Evolutionary conservation across 2,888 invertebrate species (phyloP).

Genomic region (Autographa pulchrina): DNA sequence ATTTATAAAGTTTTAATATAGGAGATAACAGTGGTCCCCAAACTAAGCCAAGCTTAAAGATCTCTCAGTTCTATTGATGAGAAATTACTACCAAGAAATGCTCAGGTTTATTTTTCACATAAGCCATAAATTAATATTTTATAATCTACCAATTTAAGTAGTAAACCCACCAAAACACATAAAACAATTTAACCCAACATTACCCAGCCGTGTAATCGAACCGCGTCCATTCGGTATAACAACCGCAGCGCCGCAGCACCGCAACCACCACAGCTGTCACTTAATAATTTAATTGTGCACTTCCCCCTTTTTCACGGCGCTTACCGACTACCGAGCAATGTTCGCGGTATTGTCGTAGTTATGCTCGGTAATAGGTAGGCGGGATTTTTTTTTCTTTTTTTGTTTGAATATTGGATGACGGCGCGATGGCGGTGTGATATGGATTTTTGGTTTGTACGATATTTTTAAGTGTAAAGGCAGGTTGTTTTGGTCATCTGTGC

Average conservation of each 20-base stretch:
- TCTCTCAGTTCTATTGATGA: not conserved
- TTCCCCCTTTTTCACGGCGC: slow-evolving; percentile 74
- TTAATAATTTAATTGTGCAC: slow-evolving; percentile 83
- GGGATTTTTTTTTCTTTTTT: slow-evolving; percentile 18
- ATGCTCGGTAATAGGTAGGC: slow-evolving; percentile 14
- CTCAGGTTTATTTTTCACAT: too few species aligned
- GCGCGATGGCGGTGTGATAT: not conserved
- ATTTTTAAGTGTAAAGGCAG: not conserved
- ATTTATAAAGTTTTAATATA: too few species aligned
- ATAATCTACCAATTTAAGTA: not conserved
- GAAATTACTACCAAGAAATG: not conserved
- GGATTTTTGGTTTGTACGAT: slow-evolving; percentile 11
- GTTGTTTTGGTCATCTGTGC: not conserved
- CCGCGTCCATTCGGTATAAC: slow-evolving; percentile 26
- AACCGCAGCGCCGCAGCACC: slow-evolving; percentile 54
- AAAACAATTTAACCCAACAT: slow-evolving; percentile 10
- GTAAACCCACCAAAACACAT: not conserved
- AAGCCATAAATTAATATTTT: too few species aligned
- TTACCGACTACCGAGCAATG: slow-evolving; percentile 40
- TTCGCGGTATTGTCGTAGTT: slow-evolving; percentile 38
- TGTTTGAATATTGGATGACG: slow-evolving; percentile 33
- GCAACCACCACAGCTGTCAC: slow-evolving; percentile 73
- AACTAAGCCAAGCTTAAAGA: too few species aligned
- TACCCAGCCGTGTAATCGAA: slow-evolving; percentile 54
- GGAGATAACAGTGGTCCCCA: too few species aligned